phyloP scores from a whole-genome alignment of 2,113 vertebrate species.

The Dicrurus megarhynchus region DNA sequence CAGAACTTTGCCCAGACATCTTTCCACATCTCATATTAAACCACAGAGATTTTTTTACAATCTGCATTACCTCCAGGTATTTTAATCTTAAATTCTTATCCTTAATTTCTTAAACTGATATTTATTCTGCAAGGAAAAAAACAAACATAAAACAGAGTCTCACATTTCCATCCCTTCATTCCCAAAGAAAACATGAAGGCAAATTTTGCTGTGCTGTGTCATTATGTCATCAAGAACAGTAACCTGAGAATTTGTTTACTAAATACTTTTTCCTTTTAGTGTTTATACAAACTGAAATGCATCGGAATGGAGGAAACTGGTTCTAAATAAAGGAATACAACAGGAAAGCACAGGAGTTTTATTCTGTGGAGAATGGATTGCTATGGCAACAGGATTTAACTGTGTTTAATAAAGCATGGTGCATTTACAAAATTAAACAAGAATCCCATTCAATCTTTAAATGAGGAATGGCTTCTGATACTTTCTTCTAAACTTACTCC shows the following conservation, averaged over 20 bases:
- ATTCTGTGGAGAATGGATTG: not conserved
- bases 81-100: not conserved
- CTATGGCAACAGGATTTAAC: conserved; percentile 7
- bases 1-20: not conserved
- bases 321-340: conserved; percentile 3
- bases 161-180: not conserved
- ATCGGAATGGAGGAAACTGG: not conserved
- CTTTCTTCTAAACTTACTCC: not conserved
- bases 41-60: not conserved
- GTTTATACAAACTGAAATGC: not conserved
- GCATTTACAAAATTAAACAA: conserved; percentile 7
- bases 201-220: not conserved
- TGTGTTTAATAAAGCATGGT: conserved; percentile 3
- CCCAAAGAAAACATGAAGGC: not conserved
- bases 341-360: not conserved
- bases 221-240: not conserved
- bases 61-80: not conserved
- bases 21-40: not conserved
- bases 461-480: not conserved
- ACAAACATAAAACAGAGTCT: not conserved
- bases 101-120: not conserved
- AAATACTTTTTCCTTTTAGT: not conserved
- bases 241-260: not conserved
- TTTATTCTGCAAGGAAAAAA: not conserved
- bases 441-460: not conserved